These are phyloP conservation scores for Chymomyza costata DNA, from an alignment of 1,140 invertebrate species.

Conservation along the genomic window DNA sequence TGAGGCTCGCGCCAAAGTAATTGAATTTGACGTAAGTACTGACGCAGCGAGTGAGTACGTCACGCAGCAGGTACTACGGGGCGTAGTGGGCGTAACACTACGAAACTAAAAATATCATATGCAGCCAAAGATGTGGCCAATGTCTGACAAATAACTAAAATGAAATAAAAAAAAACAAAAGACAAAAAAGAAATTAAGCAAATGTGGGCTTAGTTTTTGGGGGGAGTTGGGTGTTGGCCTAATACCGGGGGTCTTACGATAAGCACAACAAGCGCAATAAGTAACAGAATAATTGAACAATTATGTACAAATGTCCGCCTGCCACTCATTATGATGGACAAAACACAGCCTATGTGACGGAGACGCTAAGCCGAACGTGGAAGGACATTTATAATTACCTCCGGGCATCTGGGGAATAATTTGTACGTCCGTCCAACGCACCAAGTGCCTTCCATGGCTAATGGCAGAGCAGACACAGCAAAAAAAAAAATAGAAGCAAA, in stretches of 20 bases:
- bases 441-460: slow-evolving; percentile 22
- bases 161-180: slow-evolving; percentile 20
- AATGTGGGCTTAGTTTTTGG: slow-evolving; percentile 2
- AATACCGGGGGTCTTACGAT: neutral
- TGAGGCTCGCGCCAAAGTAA: slow-evolving; percentile 47
- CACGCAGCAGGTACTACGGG: neutral
- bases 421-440: slow-evolving; percentile 48
- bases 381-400: slow-evolving; percentile 75
- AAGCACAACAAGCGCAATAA: slow-evolving; percentile 38
- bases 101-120: neutral
- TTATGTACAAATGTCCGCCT: slow-evolving; percentile 74
- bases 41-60: neutral
- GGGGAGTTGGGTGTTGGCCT: neutral
- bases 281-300: slow-evolving; percentile 75
- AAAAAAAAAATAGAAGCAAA: neutral
- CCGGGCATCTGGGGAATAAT: slow-evolving; percentile 71
- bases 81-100: slow-evolving; percentile 6
- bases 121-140: slow-evolving; percentile 15
- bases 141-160: slow-evolving; percentile 35
- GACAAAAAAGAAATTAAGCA: slow-evolving; percentile 23
- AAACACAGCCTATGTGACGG: slow-evolving; percentile 38
- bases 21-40: slow-evolving; percentile 64
- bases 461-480: slow-evolving; percentile 33
- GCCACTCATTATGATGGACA: slow-evolving; percentile 74
- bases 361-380: slow-evolving; percentile 32